Evolutionary conservation across 30 jellyfish, hydroid and myxozoan genomes (phyloP), one percentile per base, ranked within the genome.

Genomic region (Aurelia aurita complex sp. Pacific): DNA sequence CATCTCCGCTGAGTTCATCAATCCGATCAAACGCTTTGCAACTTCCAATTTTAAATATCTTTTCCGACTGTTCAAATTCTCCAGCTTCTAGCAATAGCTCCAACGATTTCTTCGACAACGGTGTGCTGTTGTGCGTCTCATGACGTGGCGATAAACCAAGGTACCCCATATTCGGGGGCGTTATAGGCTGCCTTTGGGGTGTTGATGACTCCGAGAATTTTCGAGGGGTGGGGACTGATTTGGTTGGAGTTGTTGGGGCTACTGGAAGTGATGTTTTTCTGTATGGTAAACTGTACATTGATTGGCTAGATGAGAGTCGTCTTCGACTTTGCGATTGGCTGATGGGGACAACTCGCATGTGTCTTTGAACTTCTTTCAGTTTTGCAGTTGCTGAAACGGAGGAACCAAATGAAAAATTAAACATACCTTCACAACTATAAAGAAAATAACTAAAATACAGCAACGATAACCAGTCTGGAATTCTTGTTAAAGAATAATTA

Each of bases 121-220:
- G 81, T 60, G 81, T 32, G 35, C 84, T 69, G 54, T 10, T 57
- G n/a, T 15, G 79, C 8, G 61, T 52, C 15, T 74, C 83, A 67
- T 66, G 14, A 11, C 86, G 73, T 1, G 96, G 90, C n/a, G 90
- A 50, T 75, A 87, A 63, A 29, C 96, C 96, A 18, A 87, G 90
- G 61, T 87, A 87, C 33, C 77, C 82, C 96, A 87, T 87, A 50
- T 87, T 87, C 29, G 96, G 96, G 11, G 96, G 96, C 18, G 84
- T 79, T 18, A 79, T 78, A 2, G 88, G 70, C 57, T 46, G 57
- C 74, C 86, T 63, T 8, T 46, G 23, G 14, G 86, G 40, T n/a
- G 77, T 61, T 17, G 46, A 13, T 9, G 89, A 64, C 13, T 64
- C 89, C 3, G 93, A 84, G 69, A 73, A 73, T 0, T 64, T 64